phyloP scores from a whole-genome alignment of 2,888 invertebrate genomes.

The Anodontia alba region DNA sequence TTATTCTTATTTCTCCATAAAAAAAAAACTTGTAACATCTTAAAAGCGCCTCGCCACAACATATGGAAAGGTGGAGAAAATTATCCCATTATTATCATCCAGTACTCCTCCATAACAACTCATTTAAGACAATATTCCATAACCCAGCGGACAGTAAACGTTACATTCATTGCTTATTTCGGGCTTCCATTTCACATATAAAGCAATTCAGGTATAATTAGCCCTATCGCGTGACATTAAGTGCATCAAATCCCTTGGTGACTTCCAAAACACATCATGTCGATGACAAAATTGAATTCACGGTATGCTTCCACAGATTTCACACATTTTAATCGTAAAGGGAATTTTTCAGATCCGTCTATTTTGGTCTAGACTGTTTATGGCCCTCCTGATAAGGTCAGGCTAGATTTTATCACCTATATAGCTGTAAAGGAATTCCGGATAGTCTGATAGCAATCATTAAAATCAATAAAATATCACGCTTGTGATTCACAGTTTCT shows the following conservation, averaged over 20 bases:
- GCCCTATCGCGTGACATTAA: too few species aligned
- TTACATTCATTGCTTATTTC: too few species aligned
- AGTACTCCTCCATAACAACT: too few species aligned
- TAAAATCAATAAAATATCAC: constrained; percentile 10
- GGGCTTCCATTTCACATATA: too few species aligned
- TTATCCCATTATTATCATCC: too few species aligned
- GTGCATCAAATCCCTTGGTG: not conserved
- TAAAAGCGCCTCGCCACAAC: too few species aligned
- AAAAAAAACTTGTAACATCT: too few species aligned
- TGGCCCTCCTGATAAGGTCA: not conserved
- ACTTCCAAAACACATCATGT: not conserved
- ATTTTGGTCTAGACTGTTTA: not conserved
- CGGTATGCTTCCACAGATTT: not conserved
- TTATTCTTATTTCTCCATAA: too few species aligned
- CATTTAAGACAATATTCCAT: too few species aligned
- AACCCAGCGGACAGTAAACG: too few species aligned
- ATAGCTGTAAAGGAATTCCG: not conserved
- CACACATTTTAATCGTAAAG: not conserved
- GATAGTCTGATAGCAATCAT: not conserved
- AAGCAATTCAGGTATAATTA: too few species aligned
- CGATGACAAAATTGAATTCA: not conserved
- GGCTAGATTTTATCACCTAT: not conserved
- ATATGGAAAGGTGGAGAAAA: too few species aligned
- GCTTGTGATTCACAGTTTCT: not conserved
- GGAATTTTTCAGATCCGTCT: not conserved